phyloP scores from a whole-genome alignment of 1,140 invertebrate genomes.

The Nymphalis io region DNA sequence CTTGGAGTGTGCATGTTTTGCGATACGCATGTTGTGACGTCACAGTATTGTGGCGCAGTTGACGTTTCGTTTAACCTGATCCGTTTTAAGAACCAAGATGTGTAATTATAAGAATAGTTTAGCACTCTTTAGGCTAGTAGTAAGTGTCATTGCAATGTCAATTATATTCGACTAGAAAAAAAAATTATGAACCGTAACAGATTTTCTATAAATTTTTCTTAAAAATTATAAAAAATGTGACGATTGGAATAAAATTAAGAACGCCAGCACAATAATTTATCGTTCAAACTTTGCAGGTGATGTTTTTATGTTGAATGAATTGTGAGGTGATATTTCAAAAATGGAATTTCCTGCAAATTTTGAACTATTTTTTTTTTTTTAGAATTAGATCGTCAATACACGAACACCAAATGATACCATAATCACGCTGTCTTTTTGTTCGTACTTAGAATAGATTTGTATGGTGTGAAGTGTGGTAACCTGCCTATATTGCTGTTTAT shows the following conservation, averaged over 20 bases:
- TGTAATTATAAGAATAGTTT: constrained; percentile 71
- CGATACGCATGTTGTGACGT: constrained; percentile 28
- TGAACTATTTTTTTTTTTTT: constrained; percentile 44
- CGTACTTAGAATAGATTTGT: constrained; percentile 58
- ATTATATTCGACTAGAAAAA: constrained; percentile 77
- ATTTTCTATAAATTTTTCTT: constrained; percentile 74
- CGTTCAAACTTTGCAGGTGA: constrained; percentile 25
- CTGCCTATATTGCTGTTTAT: constrained; percentile 65
- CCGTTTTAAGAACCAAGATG: constrained; percentile 61
- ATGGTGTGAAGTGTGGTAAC: constrained; percentile 62
- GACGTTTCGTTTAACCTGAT: constrained; percentile 4
- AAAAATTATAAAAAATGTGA: constrained; percentile 47
- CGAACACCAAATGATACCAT: constrained; percentile 33
- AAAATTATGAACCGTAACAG: constrained; percentile 61
- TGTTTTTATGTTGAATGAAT: too few relatives aligned
- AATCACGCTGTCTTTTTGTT: constrained; percentile 40
- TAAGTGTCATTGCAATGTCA: constrained; percentile 79
- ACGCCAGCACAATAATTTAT: constrained; percentile 21
- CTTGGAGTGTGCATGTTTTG: constrained; percentile 62
- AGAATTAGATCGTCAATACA: constrained; percentile 40
- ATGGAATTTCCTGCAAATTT: constrained; percentile 23
- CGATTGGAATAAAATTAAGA: constrained; percentile 24
- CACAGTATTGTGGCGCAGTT: neutral
- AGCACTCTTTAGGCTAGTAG: constrained; percentile 76
- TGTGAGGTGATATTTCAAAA: neutral